A percentile compares a stretch with the other conserved stretches of the same genome.
phyloP scores from a whole-genome alignment of 2,888 invertebrate genomes.

The Eupelmus urozonus region DNA sequence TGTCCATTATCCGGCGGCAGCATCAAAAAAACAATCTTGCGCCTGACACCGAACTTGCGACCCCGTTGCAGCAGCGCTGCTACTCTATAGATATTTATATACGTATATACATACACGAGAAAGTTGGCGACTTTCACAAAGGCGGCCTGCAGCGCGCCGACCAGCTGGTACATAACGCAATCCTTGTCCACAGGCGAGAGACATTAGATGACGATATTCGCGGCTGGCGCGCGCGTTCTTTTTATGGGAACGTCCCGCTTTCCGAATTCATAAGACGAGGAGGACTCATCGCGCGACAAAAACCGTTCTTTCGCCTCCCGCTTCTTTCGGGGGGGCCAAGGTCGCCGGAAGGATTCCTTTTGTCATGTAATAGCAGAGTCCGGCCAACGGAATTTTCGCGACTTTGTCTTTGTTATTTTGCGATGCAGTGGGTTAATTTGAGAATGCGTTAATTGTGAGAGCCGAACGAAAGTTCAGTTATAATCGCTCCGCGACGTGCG shows the following conservation, averaged over 20 bases:
- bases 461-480: too few relatives aligned
- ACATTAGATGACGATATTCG: background rate
- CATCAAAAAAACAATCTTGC: too few relatives aligned
- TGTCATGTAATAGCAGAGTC: constrained; percentile 18
- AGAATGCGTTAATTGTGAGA: too few relatives aligned
- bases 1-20: too few relatives aligned
- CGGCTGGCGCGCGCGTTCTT: background rate
- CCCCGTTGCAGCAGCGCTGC: background rate
- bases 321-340: constrained; percentile 4
- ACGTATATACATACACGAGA: background rate
- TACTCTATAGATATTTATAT: too few relatives aligned
- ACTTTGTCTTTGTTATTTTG: background rate
- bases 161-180: too few relatives aligned
- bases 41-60: background rate
- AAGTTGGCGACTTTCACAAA: constrained; percentile 1
- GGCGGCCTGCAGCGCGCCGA: too few relatives aligned
- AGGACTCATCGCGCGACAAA: background rate
- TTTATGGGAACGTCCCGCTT: constrained; percentile 7
- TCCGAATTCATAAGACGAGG: background rate
- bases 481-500: too few relatives aligned
- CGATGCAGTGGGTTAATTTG: background rate
- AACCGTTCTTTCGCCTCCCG: background rate
- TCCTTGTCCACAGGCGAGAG: background rate
- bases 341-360: constrained; percentile 32
- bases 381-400: background rate